A percentile compares a stretch with the other conserved stretches of the same genome.
Evolutionary conservation across 1,140 invertebrate species (phyloP).

Genomic region (Saccostrea echinata): DNA sequence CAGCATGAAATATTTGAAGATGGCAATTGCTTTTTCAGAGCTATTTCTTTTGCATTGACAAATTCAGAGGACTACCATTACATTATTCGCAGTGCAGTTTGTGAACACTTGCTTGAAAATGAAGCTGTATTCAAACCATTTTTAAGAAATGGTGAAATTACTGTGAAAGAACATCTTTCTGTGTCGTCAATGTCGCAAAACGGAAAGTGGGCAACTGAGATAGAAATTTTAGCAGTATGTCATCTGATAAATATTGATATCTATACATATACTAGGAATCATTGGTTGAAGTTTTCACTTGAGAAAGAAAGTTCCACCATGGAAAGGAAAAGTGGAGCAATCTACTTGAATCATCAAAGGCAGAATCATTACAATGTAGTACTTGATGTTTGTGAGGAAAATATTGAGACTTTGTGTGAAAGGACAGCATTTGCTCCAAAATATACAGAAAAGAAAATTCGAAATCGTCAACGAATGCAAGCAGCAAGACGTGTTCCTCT

Average conservation of each 20-base stretch:
- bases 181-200: neutral
- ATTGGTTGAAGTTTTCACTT: neutral
- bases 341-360: neutral
- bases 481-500: neutral
- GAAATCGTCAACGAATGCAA: neutral
- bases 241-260: conserved; percentile 1
- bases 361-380: conserved; percentile 30
- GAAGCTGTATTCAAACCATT: neutral
- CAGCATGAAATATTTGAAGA: neutral
- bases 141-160: neutral
- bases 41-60: neutral
- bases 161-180: neutral
- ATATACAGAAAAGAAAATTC: neutral
- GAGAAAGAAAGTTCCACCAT: neutral
- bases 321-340: neutral
- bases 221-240: conserved; percentile 3
- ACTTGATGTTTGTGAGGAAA: neutral
- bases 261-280: neutral
- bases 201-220: conserved; percentile 15
- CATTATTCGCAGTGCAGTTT: neutral
- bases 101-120: neutral
- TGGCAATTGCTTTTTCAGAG: conserved; percentile 41
- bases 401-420: no score
- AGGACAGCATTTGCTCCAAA: neutral
- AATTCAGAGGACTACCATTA: neutral